phyloP scores from a whole-genome alignment of 2,888 invertebrate species.

The Ornithoptera priamus region DNA sequence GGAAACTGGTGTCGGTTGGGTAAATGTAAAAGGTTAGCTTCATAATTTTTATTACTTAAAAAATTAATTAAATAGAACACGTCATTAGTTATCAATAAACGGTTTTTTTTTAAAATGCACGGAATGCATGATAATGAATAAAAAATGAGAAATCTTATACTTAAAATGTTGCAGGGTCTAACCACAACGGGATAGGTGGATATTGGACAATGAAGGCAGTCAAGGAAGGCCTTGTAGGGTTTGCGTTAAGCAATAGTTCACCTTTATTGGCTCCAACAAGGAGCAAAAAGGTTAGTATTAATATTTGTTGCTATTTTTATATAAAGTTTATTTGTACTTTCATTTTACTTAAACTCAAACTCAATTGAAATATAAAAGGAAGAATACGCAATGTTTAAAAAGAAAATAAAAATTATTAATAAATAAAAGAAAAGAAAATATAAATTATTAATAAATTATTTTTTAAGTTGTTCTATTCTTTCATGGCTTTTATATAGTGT shows the following conservation, averaged over 20 bases:
- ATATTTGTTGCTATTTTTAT: too few relatives aligned
- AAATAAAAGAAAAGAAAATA: too few relatives aligned
- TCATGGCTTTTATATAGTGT: too few relatives aligned
- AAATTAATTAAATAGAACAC: too few relatives aligned
- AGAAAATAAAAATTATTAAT: too few relatives aligned
- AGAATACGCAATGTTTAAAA: too few relatives aligned
- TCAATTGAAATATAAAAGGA: neutral
- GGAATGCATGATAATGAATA: too few relatives aligned
- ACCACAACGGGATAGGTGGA: conserved; percentile 94
- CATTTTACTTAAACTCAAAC: neutral
- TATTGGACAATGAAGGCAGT: conserved; percentile 90
- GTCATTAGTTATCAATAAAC: too few relatives aligned
- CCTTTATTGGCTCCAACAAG: conserved; percentile 93
- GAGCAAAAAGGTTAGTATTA: conserved; percentile 79
- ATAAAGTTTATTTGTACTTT: neutral
- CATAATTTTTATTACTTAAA: neutral
- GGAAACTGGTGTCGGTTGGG: conserved; percentile 90
- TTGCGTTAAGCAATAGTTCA: conserved; percentile 95
- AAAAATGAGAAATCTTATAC: neutral
- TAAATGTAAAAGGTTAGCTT: conserved; percentile 84
- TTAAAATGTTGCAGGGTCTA: conserved; percentile 81
- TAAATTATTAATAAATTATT: too few relatives aligned
- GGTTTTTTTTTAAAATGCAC: too few relatives aligned
- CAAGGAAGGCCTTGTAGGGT: conserved; percentile 86
- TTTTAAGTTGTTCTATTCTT: too few relatives aligned